Evolutionary conservation across 2,113 vertebrate genomes (phyloP).

Genomic region (Notothenia rossii): DNA sequence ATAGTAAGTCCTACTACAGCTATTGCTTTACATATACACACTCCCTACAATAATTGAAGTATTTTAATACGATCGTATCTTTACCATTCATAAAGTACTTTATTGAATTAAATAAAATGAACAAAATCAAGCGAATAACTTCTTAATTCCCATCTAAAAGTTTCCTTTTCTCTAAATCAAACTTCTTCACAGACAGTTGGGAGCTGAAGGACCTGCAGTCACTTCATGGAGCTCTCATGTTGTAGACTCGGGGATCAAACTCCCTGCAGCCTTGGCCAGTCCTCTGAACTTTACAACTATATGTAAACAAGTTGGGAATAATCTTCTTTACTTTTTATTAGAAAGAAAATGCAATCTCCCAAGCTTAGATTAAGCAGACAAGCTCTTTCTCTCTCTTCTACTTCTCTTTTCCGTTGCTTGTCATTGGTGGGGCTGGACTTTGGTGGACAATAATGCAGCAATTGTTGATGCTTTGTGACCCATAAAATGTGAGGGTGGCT

Average conservation of each 20-base stretch:
- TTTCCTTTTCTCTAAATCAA: background rate
- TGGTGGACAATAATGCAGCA: conserved; percentile 98
- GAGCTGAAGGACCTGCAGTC: conserved; percentile 55
- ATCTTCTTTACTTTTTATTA: conserved; percentile 91
- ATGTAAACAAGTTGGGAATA: conserved; percentile 94
- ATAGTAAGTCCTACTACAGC: background rate
- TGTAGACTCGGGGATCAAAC: conserved; percentile 80
- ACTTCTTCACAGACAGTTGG: background rate
- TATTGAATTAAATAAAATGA: background rate
- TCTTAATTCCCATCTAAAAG: background rate
- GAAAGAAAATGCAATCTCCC: conserved; percentile 91
- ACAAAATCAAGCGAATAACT: background rate
- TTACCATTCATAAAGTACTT: background rate
- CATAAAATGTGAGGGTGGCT: conserved; percentile 99
- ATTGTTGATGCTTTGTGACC: conserved; percentile 99
- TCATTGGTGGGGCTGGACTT: conserved; percentile 92
- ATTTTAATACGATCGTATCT: background rate
- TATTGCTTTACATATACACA: background rate
- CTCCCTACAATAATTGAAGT: background rate
- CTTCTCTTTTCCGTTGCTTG: conserved; percentile 71
- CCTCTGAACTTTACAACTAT: conserved; percentile 91
- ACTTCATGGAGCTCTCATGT: conserved; percentile 79
- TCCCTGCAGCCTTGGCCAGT: conserved; percentile 79
- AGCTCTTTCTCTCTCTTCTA: conserved; percentile 72
- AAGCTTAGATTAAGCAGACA: conserved; percentile 91